Base-by-base conservation (phyloP, 2,888 invertebrate species). In the Eupeodes luniger region DNA sequence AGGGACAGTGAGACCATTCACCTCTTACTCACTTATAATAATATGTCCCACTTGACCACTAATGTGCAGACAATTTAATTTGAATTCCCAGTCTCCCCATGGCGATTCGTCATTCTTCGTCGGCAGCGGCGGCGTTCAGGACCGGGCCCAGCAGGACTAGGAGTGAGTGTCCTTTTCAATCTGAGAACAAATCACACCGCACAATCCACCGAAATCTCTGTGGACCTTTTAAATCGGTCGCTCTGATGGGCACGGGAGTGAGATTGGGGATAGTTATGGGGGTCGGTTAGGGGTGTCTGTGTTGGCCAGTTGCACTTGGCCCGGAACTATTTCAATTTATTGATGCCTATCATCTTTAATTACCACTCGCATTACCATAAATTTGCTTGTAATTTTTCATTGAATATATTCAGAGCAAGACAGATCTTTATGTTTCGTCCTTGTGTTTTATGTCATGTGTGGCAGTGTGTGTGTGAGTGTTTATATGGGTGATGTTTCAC, bases 1-100 rank as follows among this genome's bases (percentile, higher is more conserved):
- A 7, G 40, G 4, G 40, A 40, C 40, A 7, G 40, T 40, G 40
- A 40, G 53, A 72, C 69, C 64, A 49, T 77, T 75, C 83, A 82
- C 79, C 86, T 66, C 49, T 62, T 3, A 27, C 27, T 27, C 27
- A 27, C 53, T 85, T 76, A 85, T 86, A 81, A 86, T 86, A 83
- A 86, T 83, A 64, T 83, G 83, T 86, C 83, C 86, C 86, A 79
- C 79, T 86, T 79, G 83, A 66, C 86, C 86, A 86, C 75, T 86
- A 86, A 86, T 86, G 83, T 82, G 83, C 86, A 86, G 83, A 86
- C 82, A 79, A 86, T 86, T 83, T 86, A 86, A 86, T 86, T 86
- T 79, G 83, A 86, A 70, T 79, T 64, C 51, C 82, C 75, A n/a
- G 0, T 44, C 66, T 49, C 49, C 19, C 74, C 51, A 67, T 27